Evolutionary conservation across 2,888 invertebrate species (phyloP).

Genomic region (Lasioglossum leucozonium): DNA sequence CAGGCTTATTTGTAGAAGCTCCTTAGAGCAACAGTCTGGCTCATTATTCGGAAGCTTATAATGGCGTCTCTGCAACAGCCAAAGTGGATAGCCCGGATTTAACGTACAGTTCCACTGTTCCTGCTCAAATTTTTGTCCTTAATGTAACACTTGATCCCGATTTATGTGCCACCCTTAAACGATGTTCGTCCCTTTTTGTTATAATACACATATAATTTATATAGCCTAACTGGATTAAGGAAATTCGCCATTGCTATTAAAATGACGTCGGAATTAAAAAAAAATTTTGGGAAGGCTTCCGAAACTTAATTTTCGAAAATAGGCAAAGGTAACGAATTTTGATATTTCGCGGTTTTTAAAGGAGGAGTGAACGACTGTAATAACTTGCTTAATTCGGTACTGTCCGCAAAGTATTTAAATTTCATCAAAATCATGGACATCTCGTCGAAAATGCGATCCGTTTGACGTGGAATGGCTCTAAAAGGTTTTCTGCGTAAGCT

Average conservation of each 20-base stretch:
- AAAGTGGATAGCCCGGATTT: conserved; percentile 74
- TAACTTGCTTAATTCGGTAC: background rate
- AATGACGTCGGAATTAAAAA: background rate
- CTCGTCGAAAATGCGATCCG: background rate
- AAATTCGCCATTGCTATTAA: background rate
- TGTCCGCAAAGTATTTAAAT: background rate
- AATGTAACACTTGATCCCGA: background rate
- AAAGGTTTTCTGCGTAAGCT: background rate
- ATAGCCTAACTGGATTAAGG: background rate
- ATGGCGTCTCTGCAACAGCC: conserved; percentile 40
- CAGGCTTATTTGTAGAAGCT: conserved; percentile 53
- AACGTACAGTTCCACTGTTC: conserved; percentile 56
- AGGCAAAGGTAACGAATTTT: background rate
- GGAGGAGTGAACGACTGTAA: background rate
- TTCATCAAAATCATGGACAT: background rate
- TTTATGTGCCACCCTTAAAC: conserved; percentile 69
- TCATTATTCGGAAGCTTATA: conserved; percentile 40
- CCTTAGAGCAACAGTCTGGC: conserved; percentile 49
- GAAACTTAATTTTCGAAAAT: background rate
- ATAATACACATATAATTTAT: background rate
- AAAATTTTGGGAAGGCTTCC: background rate
- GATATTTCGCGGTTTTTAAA: background rate
- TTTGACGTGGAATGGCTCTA: background rate
- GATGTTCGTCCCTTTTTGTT: background rate
- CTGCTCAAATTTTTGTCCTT: conserved; percentile 18